These are phyloP conservation scores for Phaethornis superciliosus DNA, from an alignment of 2,113 vertebrate genomes.

Conservation along the genomic window DNA sequence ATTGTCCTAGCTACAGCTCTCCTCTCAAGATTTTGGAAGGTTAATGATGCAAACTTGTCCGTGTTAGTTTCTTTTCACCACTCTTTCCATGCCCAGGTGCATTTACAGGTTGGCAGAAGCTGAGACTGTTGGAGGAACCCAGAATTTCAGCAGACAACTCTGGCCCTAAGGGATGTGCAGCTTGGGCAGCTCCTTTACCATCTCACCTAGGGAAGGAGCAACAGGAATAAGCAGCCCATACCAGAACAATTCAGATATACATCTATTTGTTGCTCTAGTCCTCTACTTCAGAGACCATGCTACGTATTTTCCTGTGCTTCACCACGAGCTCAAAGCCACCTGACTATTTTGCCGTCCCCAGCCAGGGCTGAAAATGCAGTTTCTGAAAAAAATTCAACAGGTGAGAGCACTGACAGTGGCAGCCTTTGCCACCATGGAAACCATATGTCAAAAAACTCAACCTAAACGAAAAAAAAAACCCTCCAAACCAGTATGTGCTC, in stretches of 20 bases:
- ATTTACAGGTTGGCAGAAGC: not conserved
- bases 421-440: not conserved
- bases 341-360: not conserved
- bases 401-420: not conserved
- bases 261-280: not conserved
- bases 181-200: not conserved
- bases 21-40: not conserved
- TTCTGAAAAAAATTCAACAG: not conserved
- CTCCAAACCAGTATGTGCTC: too few relatives aligned
- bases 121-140: not conserved
- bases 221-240: accelerated
- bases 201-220: not conserved
- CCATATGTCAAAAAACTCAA: not conserved
- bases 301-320: not conserved
- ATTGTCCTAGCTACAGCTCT: not conserved
- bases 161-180: not conserved
- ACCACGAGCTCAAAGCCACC: not conserved
- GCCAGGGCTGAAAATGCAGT: not conserved
- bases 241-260: not conserved
- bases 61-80: not conserved
- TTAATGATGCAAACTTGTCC: not conserved
- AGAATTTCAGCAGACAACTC: not conserved
- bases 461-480: not conserved
- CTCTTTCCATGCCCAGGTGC: not conserved
- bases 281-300: not conserved